Base-by-base conservation (phyloP, 2,113 vertebrate species). In the Stegastes partitus region DNA sequence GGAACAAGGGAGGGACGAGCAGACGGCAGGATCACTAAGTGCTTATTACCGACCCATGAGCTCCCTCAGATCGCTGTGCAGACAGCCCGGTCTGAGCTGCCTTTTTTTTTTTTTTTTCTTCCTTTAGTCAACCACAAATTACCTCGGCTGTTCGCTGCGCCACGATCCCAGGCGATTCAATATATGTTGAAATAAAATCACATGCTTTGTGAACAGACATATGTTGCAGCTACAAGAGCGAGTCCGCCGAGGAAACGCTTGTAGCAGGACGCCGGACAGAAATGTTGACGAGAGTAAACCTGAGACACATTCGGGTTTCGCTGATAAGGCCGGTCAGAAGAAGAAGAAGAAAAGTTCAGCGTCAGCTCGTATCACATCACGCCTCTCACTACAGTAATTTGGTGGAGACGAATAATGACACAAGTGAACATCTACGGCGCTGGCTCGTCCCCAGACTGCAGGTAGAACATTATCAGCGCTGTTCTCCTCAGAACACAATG, bases 351-450 rank as follows among this genome's bases (percentile, higher is more conserved):
- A 12, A 15, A 45, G 59, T 57, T 68, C 16, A 1, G 3, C 51
- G 11, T 82, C 77, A 81, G 74, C 83, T 68, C 1, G 65, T 77
- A 64, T 81, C 78, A 31, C 47, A 55, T 73, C 45, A 22, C 23
- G 39, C 51, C 68, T 62, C 42, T 71, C 39, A n/a, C 37, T 21
- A 45, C 18, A 68, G 74, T 74, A 11, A 77, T 68, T 55, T 65
- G 18, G 61, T 75, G 34, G 62, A 39, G 54, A 63, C 44, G 76
- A 31, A 72, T 74, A 61, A 82, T 45, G n/a, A 74, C 71, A 74
- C 16, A 49, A 16, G 18, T n/a, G 10, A 63, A 64, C 68, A 25
- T 37, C 55, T 66, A 34, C 45, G 53, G 74, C 1, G 0, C 11
- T 51, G 53, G 49, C 63, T n/a, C 0, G 5, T 59, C 23, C 39